Percentiles rank a stretch among this genome's conserved stretches.
These are phyloP conservation scores for Labeo rohita DNA, from an alignment of 2,113 vertebrate species.

Conservation along the genomic window DNA sequence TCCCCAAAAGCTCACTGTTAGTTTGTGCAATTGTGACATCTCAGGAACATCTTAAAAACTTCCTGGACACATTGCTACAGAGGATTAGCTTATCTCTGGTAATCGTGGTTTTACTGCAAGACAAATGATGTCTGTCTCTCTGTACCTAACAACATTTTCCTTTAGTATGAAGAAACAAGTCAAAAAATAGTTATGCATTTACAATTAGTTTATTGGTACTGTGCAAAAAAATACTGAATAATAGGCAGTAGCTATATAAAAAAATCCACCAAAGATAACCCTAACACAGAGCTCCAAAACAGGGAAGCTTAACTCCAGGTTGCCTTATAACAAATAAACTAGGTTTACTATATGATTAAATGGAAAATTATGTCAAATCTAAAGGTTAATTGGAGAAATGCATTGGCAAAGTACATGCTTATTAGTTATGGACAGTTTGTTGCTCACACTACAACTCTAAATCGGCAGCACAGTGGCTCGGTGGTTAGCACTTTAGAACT, in stretches of 20 bases:
- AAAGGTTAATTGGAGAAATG: background rate
- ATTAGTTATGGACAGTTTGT: background rate
- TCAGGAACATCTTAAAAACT: background rate
- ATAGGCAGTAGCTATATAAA: background rate
- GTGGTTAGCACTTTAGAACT: no score
- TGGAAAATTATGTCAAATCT: background rate
- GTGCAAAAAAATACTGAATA: background rate
- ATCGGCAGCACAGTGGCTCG: no score
- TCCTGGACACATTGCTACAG: background rate
- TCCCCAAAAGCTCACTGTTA: constrained; percentile 26
- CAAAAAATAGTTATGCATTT: no score
- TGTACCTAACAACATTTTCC: background rate
- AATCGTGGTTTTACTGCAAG: background rate
- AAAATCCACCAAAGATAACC: no score
- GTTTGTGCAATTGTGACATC: background rate
- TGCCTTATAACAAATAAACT: background rate
- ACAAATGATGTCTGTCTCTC: background rate
- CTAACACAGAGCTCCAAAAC: background rate
- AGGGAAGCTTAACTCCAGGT: background rate
- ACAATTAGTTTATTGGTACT: no score
- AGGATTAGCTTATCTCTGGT: constrained; percentile 18
- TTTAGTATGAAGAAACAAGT: background rate
- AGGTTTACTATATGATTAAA: background rate
- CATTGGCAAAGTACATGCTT: background rate
- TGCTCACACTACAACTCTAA: background rate